phyloP scores from a whole-genome alignment of 2,113 vertebrate species.

The Noturus placidus region DNA sequence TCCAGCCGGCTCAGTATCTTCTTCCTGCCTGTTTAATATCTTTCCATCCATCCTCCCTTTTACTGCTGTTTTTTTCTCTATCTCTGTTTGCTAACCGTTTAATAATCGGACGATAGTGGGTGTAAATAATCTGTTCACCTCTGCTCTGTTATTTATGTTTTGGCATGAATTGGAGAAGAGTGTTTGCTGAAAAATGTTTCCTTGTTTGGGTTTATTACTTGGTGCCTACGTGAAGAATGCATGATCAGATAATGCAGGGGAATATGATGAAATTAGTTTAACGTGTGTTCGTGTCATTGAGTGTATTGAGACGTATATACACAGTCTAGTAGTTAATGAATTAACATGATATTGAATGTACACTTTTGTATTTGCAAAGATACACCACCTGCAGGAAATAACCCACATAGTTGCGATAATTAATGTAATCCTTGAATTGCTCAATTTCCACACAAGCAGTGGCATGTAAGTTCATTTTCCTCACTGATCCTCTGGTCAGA shows the following conservation, averaged over 20 bases:
- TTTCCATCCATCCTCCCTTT: not conserved
- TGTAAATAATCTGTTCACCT: not conserved
- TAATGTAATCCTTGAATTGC: not conserved
- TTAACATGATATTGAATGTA: not conserved
- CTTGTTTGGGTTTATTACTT: not conserved
- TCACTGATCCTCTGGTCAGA: not conserved
- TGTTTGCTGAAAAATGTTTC: conserved; percentile 5
- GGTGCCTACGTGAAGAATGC: not conserved
- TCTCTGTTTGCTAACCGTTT: not conserved
- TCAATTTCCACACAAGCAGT: not conserved
- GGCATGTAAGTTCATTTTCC: not conserved
- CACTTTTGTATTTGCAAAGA: not conserved
- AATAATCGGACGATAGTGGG: not conserved
- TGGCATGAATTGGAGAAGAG: not conserved
- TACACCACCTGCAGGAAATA: not conserved
- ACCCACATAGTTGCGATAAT: too few species aligned
- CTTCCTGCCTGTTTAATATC: not conserved
- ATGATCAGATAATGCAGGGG: not conserved
- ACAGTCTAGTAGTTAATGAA: not conserved
- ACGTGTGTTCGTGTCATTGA: not conserved
- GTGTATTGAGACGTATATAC: not conserved
- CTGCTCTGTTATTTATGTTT: not conserved
- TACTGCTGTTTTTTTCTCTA: not conserved
- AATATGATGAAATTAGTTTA: not conserved
- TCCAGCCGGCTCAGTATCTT: not conserved